Conservation (phyloP, 2,888 invertebrate genomes). For the Ephialtes manifestator region DNA sequence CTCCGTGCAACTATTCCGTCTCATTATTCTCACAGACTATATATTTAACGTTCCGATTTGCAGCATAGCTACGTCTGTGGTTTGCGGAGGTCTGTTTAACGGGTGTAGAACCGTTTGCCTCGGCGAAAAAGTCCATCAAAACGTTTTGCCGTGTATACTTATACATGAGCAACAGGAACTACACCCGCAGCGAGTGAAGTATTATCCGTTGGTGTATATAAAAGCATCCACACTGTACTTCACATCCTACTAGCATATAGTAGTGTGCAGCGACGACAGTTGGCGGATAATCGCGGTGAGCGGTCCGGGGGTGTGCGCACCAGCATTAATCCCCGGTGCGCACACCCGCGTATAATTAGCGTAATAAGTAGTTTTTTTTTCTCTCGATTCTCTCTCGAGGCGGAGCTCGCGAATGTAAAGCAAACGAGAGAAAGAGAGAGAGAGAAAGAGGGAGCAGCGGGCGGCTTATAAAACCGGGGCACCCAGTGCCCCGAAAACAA, state of each 20-base stretch:
- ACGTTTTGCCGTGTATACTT: slow-evolving; percentile 49
- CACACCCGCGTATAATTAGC: slow-evolving; percentile 84
- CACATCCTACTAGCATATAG: neutral
- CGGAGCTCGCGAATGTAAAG: slow-evolving; percentile 71
- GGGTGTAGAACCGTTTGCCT: slow-evolving; percentile 37
- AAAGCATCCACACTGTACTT: neutral
- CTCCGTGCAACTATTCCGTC: slow-evolving; percentile 42
- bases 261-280: slow-evolving; percentile 77
- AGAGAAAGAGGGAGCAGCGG: slow-evolving; percentile 51
- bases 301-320: slow-evolving; percentile 71
- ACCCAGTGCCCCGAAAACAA: slow-evolving; percentile 81
- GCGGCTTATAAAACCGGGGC: slow-evolving; percentile 59
- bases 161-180: neutral
- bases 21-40: slow-evolving; percentile 45
- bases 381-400: slow-evolving; percentile 72
- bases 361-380: slow-evolving; percentile 84
- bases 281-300: slow-evolving; percentile 80
- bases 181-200: slow-evolving; percentile 9
- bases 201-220: slow-evolving; percentile 16
- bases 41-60: slow-evolving; percentile 64
- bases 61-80: slow-evolving; percentile 44
- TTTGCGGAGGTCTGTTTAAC: slow-evolving; percentile 16
- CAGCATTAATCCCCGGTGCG: slow-evolving; percentile 70
- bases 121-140: slow-evolving; percentile 60
- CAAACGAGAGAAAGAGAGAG: slow-evolving; percentile 38